These are phyloP conservation scores for Cepaea hortensis DNA, from an alignment of 2,888 invertebrate species.

Conservation along the genomic window DNA sequence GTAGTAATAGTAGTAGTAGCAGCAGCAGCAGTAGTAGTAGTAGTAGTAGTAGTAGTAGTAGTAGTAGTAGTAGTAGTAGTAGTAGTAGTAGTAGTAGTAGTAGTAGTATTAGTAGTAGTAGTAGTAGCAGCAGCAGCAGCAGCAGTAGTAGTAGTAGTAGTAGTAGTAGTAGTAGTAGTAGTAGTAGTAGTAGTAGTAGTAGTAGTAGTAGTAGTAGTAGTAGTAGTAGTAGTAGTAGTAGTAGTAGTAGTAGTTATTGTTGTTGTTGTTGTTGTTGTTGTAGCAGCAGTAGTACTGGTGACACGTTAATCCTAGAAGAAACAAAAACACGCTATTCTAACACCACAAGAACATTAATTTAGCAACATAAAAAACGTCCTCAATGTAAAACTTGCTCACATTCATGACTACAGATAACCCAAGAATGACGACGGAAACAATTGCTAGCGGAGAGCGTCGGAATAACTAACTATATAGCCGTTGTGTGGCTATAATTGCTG, in stretches of 20 bases:
- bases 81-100: slow-evolving; percentile 16
- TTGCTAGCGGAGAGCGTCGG: too few species aligned
- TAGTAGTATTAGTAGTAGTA: neutral
- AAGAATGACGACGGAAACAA: too few species aligned
- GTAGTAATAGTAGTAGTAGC: too few species aligned
- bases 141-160: neutral
- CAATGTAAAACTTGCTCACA: too few species aligned
- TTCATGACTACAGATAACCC: too few species aligned
- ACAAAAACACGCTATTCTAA: neutral
- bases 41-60: neutral
- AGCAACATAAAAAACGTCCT: too few species aligned
- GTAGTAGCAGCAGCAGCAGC: neutral
- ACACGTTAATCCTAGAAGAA: neutral
- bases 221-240: neutral
- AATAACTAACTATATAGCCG: too few species aligned
- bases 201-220: slow-evolving; percentile 5
- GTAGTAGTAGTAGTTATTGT: neutral
- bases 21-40: neutral
- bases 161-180: neutral
- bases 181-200: neutral
- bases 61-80: slow-evolving; percentile 3
- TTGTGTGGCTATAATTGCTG: too few species aligned
- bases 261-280: neutral
- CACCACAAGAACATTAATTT: too few species aligned
- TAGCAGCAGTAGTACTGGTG: neutral